Percentiles rank a stretch among this genome's conserved stretches.
phyloP scores from a whole-genome alignment of 2,113 vertebrate species.

The Eulacestoma nigropectus region DNA sequence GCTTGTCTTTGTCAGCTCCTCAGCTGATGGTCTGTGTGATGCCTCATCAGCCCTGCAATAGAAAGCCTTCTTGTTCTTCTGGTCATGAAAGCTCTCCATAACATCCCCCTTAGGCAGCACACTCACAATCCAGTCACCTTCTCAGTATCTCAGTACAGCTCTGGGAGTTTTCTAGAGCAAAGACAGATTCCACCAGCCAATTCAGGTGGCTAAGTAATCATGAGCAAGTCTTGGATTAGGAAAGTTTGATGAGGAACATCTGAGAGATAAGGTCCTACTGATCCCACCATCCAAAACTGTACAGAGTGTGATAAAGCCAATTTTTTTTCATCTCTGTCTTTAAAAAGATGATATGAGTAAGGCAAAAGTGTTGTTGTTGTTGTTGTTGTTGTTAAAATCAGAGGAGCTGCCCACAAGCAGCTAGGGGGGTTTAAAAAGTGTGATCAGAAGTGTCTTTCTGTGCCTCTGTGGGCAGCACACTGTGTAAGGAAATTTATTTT shows the following conservation, averaged over 20 bases:
- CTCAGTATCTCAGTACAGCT: neutral
- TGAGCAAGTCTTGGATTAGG: neutral
- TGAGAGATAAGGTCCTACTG: neutral
- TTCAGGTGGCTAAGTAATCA: neutral
- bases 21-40: neutral
- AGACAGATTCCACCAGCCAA: neutral
- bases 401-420: neutral
- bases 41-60: neutral
- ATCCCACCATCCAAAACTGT: neutral
- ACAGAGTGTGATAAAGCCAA: neutral
- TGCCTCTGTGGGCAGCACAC: neutral
- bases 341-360: neutral
- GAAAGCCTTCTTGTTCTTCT: neutral
- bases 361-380: neutral
- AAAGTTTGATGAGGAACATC: neutral
- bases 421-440: neutral
- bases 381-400: neutral
- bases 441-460: neutral
- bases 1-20: neutral
- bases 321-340: neutral
- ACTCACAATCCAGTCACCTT: neutral
- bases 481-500: neutral
- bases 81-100: neutral
- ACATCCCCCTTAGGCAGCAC: neutral
- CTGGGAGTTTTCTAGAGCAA: neutral